Evolutionary conservation across 2,888 invertebrate species (phyloP), one percentile per base, ranked within the genome.

Genomic region (Xylota segnis): DNA sequence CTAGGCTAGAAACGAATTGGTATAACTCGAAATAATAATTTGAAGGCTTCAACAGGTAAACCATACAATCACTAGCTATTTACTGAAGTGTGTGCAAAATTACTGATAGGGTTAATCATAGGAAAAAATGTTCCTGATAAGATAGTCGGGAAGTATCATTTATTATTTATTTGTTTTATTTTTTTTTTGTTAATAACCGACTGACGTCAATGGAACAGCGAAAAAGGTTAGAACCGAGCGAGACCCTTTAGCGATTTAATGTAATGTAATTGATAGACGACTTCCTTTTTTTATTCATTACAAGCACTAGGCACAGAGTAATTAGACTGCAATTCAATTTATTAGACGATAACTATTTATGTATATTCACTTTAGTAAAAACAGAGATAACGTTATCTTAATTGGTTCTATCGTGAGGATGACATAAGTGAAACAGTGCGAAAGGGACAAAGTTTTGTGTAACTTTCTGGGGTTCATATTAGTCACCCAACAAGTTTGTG

Each of bases 11-110:
- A 79, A 23, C 23, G 23, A 23, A 56, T 66, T 66, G 37, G 61
- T 72, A 59, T 23, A 14, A 71, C 58, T 50, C 16, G 47, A 50
- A 70, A 58, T 40, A 58, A 14, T n/a, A 37, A 68, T 14, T 23
- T 47, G 10, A 45, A 43, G 54, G 47, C 5, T 52, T 47, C 18
- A 45, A 45, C 52, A 66, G 65, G 56, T 58, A 63, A 43, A 54
- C 32, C 63, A 71, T 18, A 37, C 14, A 56, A 29, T 52, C 58
- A 37, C 43, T 78, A 2, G 54, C 40, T 68, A 68, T 83, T 61
- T 79, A 45, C 37, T 58, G 47, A 58, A 81, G 84, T 81, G 81
- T 84, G 84, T 81, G 84, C 81, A 84, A 84, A 81, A 66, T 78
- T 37, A 34, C 81, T 71, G 58, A 75, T 75, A 50, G 7, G 32